Base-by-base conservation (phyloP, 2,113 vertebrate genomes). In the Callithrix jacchus region DNA sequence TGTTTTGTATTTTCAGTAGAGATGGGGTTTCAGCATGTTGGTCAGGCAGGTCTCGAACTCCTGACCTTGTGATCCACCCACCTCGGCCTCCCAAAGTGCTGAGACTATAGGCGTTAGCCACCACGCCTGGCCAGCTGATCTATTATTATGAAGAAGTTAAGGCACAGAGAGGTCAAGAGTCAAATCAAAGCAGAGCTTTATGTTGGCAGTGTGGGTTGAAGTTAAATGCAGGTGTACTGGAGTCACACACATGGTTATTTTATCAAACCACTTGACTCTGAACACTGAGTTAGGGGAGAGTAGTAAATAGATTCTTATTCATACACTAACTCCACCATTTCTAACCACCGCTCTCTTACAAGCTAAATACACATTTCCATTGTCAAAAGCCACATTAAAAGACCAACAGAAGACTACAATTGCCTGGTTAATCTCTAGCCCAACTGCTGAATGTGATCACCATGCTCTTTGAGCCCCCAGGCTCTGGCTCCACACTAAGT, bases 371-470 rank as follows among this genome's bases (percentile, higher is more conserved):
- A 89, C 45, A 94, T 85, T 96, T 92, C 87, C 42, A 97, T n/a
- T 87, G 58, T 88, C 81, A 81, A 94, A 97, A 87, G 52, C 49
- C 45, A 95, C 76, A 77, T 77, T 87, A 96, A 97, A 97, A 81
- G 83, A 61, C 35, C 40, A 68, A n/a, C 37, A 91, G 80, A 82
- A 82, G 45, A 52, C 80, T 66, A 89, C 56, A 92, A 71, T 54
- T 74, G 18, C 74, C 52, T 64, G 45, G 61, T 45, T 92, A 84
- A 89, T 97, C 83, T 95, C 87, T 68, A 91, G 23, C 25, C 87
- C 40, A 54, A 68, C 45, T 23, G 87, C 45, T 47, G 79, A 82
- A 68, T 66, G 16, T 40, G 13, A 94, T 61, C 92, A 74, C 32
- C 92, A 74, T 23, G 71, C 70, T 91, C 85, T 95, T 9, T 88